Evolutionary conservation across 30 jellyfish, hydroid and myxozoan species (phyloP), one percentile per base, ranked within the genome.

Genomic region (Aurelia aurita): DNA sequence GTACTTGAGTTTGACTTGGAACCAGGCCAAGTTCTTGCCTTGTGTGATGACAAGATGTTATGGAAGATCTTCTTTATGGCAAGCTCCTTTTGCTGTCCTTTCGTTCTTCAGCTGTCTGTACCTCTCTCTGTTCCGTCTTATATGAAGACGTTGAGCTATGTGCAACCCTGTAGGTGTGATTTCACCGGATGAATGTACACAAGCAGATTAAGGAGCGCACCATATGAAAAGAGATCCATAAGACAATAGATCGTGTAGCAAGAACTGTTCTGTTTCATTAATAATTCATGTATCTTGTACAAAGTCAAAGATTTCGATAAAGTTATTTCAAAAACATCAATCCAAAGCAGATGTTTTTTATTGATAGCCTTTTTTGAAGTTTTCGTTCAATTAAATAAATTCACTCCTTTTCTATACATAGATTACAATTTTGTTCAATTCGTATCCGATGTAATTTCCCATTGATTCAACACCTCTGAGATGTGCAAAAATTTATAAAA

Each of bases 351-450:
- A 21, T 82, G 91, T 22, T 82, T 69, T 59, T 45, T 13, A 39
- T 23, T 72, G 91, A 67, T 71, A n/a, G 91, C 79, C 85, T 27
- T 82, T 82, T 82, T 57, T 82, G 70, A 82, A 25, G 58, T 55
- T 39, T 11, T 68, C 59, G 85, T 82, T 82, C 68, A 35, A 46
- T 43, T n/a, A 12, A 49, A 82, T 82, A 69, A 39, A 76, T 57
- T 82, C 28, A 21, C 22, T 72, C 16, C 32, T 5, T 19, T 59
- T 65, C 85, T 45, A 69, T 82, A 58, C 79, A 23, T 35, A 81
- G 85, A 82, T 82, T 82, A 82, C 23, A 47, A 26, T 1, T 31
- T 44, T 61, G 59, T 25, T 75, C 35, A 75, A 75, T 46, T 54
- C 65, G 65, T 28, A 58, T 54, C 77, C 74, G 60, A 55, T 19